Base-by-base conservation (phyloP, 2,888 invertebrate genomes). In the Ophion ventricosus region DNA sequence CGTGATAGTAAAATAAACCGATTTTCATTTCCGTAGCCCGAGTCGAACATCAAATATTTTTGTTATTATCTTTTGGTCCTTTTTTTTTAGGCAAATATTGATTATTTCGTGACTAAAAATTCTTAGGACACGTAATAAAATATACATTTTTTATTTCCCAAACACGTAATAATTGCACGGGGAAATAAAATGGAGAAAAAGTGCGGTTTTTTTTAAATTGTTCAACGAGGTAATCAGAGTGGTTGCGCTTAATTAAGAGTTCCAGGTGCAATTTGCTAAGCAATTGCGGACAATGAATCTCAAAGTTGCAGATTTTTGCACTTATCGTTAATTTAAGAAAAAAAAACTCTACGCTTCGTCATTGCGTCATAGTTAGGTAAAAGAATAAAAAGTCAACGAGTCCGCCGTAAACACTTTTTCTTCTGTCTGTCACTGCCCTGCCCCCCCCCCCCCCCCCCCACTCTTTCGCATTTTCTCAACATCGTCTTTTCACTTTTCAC, bases 401-500 rank as follows among this genome's bases (percentile, higher is more conserved):
- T 40, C 54, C 8, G 61, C 29, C 59, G 54, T 63, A 49, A 54
- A 29, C 14, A 8, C 20, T 7, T 69, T 26, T 23, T 61, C 23
- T 20, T 67, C 20, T 85, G 80, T 78, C 83, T 77, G 78, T 73
- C 78, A 63, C 35, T 64, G 35, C 56, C 14, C 73, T 70, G 5
- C 23, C 20, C 10, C 23, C 20, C 57, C n/a, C 35, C 64, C 1
- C 8, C 57, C 10, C 23, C 40, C 10, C 23, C 43, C 25, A 23
- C 49, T 20, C n/a, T 17, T 54, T 23, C 73, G 29, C 73, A 56
- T 80, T 43, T 69, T 77, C 20, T 23, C 74, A 49, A 56, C 61
- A 43, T 43, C 17, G 25, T 35, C 79, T 57, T 84, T 82, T 84
- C 74, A 74, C 86, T 80, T 77, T 73, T 84, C 72, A 72, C 79